Conservation (phyloP, 2,113 vertebrate species). For the Polypterus senegalus region DNA sequence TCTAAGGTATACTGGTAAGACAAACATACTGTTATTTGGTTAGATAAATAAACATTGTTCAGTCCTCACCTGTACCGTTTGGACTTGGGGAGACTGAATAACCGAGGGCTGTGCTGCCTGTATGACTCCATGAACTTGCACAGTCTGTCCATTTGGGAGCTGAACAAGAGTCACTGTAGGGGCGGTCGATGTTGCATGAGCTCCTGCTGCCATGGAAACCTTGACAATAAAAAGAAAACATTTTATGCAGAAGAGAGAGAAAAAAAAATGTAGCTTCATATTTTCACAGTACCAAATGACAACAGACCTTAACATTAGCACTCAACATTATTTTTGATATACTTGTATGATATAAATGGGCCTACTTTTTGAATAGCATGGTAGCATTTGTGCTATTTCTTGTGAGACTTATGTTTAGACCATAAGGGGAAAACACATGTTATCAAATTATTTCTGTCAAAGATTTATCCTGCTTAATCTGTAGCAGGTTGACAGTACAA, state of each 20-base stretch:
- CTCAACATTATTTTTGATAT: no score
- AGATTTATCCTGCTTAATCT: no score
- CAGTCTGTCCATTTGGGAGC: constrained; percentile 92
- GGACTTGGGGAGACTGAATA: constrained; percentile 94
- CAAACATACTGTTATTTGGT: no score
- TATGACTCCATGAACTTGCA: constrained; percentile 96
- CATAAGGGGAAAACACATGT: no score
- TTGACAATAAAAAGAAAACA: constrained; percentile 30
- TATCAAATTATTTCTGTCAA: no score
- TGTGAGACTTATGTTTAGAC: no score
- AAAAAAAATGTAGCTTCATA: not conserved
- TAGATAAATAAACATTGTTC: constrained; percentile 21
- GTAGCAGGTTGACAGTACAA: no score
- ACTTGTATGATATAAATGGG: no score
- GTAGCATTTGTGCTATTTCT: no score
- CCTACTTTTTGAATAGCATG: no score
- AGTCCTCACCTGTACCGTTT: constrained; percentile 81
- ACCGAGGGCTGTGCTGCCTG: constrained; percentile 94
- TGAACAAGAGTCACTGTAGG: constrained; percentile 91
- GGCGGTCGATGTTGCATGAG: constrained; percentile 70
- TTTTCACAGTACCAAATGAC: not conserved
- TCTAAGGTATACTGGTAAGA: no score
- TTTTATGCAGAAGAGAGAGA: not conserved
- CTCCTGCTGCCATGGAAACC: constrained; percentile 78
- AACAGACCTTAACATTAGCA: not conserved